Base-by-base conservation (phyloP, 2,888 invertebrate genomes). In the Drosophila ustulata region DNA sequence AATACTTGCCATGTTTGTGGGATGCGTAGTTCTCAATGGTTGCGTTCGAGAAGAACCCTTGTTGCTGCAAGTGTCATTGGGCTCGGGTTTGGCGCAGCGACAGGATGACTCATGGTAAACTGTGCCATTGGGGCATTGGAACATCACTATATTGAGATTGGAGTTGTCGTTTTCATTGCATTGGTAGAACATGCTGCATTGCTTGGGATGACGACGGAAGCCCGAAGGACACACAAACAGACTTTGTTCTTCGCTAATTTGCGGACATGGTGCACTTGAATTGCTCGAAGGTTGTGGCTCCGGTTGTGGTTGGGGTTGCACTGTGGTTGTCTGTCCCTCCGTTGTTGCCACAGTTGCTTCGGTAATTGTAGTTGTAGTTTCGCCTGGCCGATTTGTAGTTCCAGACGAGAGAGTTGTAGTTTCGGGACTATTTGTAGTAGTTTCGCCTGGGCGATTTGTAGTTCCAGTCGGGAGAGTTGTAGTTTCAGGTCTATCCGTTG, bases 101-200 rank as follows among this genome's bases (percentile, higher is more conserved):
- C 95, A 94, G 88, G 95, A 94, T 66, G 93, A 93, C 87, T 96
- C 95, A 85, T 96, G 96, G 83, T 95, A 97, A 56, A 96, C 94
- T 0, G 96, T 96, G 66, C 95, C 95, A 75, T 95, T 95, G 9
- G 96, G 96, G 91, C 97, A 97, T 75, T 95, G 95, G 79, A 97
- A 94, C 7, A 95, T 94, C 2, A 96, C 93, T 70, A 97, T 93
- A 89, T 95, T 96, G n/a, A 95, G 92, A 75, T 96, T 95, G 88
- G 95, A 94, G 49, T 93, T 94, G 30, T 94, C 94, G 64, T 94
- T 94, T 78, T 94, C 94, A 18, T 95, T 95, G 84, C 97, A 97
- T 91, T 97, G 97, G 90, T 97, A 97, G 93, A 97, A 97, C 80
- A 96, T 92, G 87, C 96, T 96, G 84, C 97, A 97, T 88, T 95